Conservation (phyloP, 2,797 vertebrate species). For the Cercopithecus neglectus region DNA sequence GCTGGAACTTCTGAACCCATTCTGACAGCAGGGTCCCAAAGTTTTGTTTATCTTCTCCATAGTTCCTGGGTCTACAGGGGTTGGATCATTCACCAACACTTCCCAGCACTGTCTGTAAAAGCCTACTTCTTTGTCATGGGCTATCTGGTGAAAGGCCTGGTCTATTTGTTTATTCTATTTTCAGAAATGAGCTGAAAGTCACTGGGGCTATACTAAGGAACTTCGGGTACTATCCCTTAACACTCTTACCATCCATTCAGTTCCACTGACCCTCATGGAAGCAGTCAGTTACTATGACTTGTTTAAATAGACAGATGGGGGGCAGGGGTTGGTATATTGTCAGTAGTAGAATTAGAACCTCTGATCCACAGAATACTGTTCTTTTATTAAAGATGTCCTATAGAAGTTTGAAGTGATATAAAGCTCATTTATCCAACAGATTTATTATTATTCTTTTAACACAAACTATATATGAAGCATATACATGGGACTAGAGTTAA, state of each 20-base stretch:
- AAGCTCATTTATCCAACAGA: neutral
- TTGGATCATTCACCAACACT: neutral
- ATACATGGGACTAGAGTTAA: neutral
- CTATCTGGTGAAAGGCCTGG: neutral
- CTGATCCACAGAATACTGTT: neutral
- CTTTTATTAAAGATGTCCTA: neutral
- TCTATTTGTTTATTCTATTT: neutral
- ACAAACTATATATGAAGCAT: neutral
- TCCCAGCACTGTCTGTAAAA: neutral
- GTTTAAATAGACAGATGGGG: neutral
- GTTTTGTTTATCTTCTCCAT: neutral
- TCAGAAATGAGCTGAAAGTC: slow-evolving; percentile 6
- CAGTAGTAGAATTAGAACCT: neutral
- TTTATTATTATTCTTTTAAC: slow-evolving; percentile 8
- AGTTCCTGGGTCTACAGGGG: neutral
- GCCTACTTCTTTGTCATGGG: neutral
- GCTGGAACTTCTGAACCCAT: neutral
- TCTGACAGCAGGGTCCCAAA: neutral
- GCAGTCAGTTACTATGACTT: neutral
- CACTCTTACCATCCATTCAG: neutral
- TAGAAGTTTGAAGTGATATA: neutral
- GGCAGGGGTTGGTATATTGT: neutral
- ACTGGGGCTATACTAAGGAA: neutral
- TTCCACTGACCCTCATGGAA: neutral
- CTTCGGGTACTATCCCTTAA: neutral